A percentile compares a stretch with the other conserved stretches of the same genome.
phyloP scores from a whole-genome alignment of 2,888 invertebrate species.

The Brachyptera risi region DNA sequence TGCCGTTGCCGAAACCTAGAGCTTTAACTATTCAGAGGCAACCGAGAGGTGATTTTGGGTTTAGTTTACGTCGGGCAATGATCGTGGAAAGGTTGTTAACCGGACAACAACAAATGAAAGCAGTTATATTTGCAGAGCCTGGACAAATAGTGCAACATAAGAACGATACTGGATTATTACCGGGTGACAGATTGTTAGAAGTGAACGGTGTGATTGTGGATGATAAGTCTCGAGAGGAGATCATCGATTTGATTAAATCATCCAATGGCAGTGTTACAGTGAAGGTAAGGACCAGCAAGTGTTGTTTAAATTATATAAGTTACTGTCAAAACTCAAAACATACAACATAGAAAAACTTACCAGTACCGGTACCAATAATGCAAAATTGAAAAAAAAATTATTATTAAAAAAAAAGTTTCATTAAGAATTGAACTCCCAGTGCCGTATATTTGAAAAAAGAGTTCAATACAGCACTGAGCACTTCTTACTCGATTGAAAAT shows the following conservation, averaged over 20 bases:
- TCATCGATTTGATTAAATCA: constrained; percentile 88
- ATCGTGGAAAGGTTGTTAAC: constrained; percentile 61
- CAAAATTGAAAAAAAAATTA: too few relatives aligned
- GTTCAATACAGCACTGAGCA: too few relatives aligned
- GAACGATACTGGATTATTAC: constrained; percentile 70
- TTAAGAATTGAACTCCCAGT: too few relatives aligned
- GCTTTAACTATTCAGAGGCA: constrained; percentile 72
- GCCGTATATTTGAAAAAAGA: too few relatives aligned
- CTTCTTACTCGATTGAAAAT: too few relatives aligned
- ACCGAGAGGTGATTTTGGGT: constrained; percentile 88
- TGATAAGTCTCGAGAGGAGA: constrained; percentile 80
- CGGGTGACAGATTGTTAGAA: constrained; percentile 91
- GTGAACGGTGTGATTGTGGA: constrained; percentile 85
- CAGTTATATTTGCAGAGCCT: constrained; percentile 88
- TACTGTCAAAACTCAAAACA: too few relatives aligned
- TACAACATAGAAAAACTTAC: too few relatives aligned
- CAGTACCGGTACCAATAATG: too few relatives aligned
- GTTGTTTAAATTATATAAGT: too few relatives aligned
- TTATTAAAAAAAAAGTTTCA: too few relatives aligned
- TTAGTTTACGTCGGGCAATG: constrained; percentile 84
- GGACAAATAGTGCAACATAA: constrained; percentile 67
- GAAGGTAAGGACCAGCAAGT: constrained; percentile 66
- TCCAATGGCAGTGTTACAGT: constrained; percentile 78
- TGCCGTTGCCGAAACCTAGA: constrained; percentile 68
- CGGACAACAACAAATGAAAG: constrained; percentile 48